These are phyloP conservation scores for Scaptomyza tumidula DNA, from an alignment of 2,888 invertebrate genomes.

Conservation along the genomic window DNA sequence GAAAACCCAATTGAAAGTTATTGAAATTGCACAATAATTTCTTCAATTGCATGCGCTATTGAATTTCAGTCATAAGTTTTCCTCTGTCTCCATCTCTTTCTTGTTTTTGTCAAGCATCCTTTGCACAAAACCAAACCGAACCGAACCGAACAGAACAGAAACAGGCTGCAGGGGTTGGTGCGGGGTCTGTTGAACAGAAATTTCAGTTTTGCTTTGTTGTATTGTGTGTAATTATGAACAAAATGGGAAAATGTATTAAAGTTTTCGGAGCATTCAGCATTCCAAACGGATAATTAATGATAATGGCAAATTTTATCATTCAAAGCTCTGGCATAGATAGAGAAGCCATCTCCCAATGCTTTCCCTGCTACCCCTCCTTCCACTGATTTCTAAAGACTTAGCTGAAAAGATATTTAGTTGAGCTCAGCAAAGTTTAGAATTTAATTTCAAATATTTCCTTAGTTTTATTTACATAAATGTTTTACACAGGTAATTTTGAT, in stretches of 20 bases:
- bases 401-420: conserved; percentile 30
- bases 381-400: conserved; percentile 29
- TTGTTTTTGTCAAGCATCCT: conserved; percentile 32
- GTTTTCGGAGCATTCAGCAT: conserved; percentile 42
- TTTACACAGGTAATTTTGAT: background rate
- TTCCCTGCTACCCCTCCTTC: background rate
- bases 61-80: conserved; percentile 73
- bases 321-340: conserved; percentile 25
- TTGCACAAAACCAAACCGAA: background rate
- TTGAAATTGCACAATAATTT: conserved; percentile 81
- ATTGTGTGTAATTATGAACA: conserved; percentile 67
- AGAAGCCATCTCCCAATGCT: background rate
- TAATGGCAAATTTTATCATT: conserved; percentile 36
- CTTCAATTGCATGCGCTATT: conserved; percentile 79
- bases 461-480: conserved; percentile 8
- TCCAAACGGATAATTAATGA: conserved; percentile 52
- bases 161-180: background rate
- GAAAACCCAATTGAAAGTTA: conserved; percentile 80
- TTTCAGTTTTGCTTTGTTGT: conserved; percentile 33
- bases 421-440: conserved; percentile 12
- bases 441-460: conserved; percentile 12
- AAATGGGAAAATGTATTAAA: conserved; percentile 48
- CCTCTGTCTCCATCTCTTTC: conserved; percentile 17
- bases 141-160: background rate
- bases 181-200: conserved; percentile 1